Percentiles rank a stretch among this genome's conserved stretches.
Conservation (phyloP, 2,888 invertebrate species). For the Lutraria lutraria region DNA sequence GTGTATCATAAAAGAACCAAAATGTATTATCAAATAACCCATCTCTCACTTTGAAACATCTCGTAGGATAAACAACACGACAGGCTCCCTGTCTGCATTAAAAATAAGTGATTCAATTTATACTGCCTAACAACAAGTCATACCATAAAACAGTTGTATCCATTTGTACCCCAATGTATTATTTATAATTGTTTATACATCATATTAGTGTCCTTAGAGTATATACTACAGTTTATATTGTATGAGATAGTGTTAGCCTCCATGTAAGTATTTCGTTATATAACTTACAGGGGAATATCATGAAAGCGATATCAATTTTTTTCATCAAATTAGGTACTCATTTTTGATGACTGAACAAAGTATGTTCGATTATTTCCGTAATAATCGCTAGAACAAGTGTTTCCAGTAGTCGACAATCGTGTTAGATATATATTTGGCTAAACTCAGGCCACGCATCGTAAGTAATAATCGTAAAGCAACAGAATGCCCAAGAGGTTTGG, state of each 20-base stretch:
- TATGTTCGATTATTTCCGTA: background rate
- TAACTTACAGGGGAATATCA: background rate
- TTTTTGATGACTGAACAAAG: background rate
- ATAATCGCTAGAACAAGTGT: background rate
- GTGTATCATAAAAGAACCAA: no score
- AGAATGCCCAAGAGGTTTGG: no score
- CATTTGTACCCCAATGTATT: background rate
- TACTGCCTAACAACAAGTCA: background rate
- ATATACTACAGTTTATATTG: background rate
- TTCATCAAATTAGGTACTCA: background rate
- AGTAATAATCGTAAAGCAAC: no score
- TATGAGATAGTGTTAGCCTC: background rate
- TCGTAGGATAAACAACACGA: no score
- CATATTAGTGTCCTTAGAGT: background rate
- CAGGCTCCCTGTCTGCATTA: no score
- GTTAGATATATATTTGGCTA: no score
- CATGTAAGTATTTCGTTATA: background rate
- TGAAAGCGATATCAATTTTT: background rate
- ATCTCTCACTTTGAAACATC: no score
- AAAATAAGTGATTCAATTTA: no score
- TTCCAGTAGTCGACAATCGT: no score
- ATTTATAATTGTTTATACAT: conserved; percentile 2
- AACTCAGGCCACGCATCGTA: no score
- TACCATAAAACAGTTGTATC: background rate
- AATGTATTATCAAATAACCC: no score